Evolutionary conservation across 2,888 invertebrate genomes (phyloP).

Genomic region (Caenorhabditis becei): DNA sequence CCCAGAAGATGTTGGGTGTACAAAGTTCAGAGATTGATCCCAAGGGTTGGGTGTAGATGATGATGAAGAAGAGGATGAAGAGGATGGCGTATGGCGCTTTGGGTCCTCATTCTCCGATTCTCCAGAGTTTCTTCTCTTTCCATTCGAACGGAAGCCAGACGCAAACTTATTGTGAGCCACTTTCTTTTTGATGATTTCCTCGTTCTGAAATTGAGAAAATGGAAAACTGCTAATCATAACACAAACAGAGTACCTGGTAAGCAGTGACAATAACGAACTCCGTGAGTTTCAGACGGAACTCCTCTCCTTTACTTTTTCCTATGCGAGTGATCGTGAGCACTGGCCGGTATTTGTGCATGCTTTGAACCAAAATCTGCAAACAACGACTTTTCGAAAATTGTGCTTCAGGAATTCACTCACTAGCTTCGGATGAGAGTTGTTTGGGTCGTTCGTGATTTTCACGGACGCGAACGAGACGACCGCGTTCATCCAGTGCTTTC

Average conservation of each 20-base stretch:
- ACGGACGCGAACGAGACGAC: slow-evolving; percentile 17
- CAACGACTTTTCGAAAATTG: too few relatives aligned
- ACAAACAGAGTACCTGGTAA: slow-evolving; percentile 18
- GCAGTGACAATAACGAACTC: slow-evolving; percentile 34
- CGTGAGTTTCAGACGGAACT: slow-evolving; percentile 25
- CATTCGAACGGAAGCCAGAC: slow-evolving; percentile 41
- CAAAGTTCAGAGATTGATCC: too few relatives aligned
- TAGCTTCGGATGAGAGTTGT: not conserved
- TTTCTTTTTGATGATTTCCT: slow-evolving; percentile 34
- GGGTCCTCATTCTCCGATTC: slow-evolving; percentile 3
- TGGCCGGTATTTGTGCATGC: slow-evolving; percentile 48
- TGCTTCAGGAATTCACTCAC: too few relatives aligned
- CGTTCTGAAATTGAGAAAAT: slow-evolving; percentile 4
- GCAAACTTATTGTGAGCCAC: slow-evolving; percentile 55
- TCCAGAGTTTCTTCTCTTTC: not conserved
- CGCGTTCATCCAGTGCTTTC: slow-evolving; percentile 32
- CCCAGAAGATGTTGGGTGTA: not conserved
- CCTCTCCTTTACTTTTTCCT: not conserved
- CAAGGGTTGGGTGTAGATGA: not conserved
- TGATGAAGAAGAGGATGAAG: not conserved
- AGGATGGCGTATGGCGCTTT: slow-evolving; percentile 6
- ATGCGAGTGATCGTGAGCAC: slow-evolving; percentile 24
- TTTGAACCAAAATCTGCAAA: slow-evolving; percentile 32
- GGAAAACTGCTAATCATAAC: not conserved
- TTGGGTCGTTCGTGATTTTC: slow-evolving; percentile 36